A percentile compares a stretch with the other conserved stretches of the same genome.
phyloP scores from a whole-genome alignment of 2,113 vertebrate species.

The Manacus vitellinus region DNA sequence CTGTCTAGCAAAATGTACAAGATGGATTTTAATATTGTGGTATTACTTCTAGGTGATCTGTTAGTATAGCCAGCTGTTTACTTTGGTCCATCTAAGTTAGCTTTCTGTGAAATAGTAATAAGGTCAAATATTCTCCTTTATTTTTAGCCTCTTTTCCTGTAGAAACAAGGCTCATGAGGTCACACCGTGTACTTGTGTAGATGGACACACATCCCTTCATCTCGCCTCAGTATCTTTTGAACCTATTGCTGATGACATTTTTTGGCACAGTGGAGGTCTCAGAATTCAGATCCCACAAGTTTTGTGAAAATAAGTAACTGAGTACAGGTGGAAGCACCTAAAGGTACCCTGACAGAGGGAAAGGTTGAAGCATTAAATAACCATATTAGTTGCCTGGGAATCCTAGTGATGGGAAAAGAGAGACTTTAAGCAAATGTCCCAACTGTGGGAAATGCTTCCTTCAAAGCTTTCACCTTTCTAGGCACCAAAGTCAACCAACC shows the following conservation, averaged over 20 bases:
- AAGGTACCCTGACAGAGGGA: background rate
- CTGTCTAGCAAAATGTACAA: background rate
- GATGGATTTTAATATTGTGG: background rate
- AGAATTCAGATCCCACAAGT: background rate
- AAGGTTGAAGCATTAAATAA: background rate
- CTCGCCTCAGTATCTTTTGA: background rate
- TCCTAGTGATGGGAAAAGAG: background rate
- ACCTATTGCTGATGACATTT: background rate
- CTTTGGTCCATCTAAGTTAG: background rate
- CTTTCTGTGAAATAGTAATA: background rate
- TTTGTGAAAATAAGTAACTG: background rate
- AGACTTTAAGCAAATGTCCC: background rate
- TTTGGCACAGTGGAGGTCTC: background rate
- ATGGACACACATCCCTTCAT: background rate
- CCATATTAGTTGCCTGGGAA: background rate
- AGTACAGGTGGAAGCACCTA: background rate
- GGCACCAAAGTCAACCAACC: background rate
- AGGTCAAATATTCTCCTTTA: background rate
- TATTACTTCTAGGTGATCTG: background rate
- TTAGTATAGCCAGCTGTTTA: background rate
- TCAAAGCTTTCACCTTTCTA: slow-evolving; percentile 40
- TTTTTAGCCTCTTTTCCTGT: background rate
- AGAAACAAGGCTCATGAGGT: background rate
- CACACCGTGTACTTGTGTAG: accelerated
- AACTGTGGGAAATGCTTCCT: slow-evolving; percentile 26